These are phyloP conservation scores for Barnardius zonarius DNA, from an alignment of 2,113 vertebrate species.

Conservation along the genomic window DNA sequence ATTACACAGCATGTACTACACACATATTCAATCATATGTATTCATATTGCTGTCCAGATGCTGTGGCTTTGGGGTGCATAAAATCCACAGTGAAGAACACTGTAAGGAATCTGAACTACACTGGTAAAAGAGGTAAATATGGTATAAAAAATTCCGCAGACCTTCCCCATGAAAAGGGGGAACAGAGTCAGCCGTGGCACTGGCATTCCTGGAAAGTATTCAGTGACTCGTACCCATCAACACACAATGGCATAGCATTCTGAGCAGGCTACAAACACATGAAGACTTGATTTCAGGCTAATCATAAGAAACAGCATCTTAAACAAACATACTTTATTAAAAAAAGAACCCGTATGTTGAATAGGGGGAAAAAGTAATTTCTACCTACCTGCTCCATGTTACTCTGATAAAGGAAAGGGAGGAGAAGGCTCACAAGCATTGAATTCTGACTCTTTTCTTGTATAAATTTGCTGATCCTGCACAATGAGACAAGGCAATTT, in stretches of 20 bases:
- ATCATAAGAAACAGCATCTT: background rate
- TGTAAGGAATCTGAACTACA: background rate
- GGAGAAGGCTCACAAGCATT: conserved; percentile 84
- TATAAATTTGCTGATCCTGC: conserved; percentile 91
- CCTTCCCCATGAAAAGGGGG: background rate
- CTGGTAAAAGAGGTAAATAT: background rate
- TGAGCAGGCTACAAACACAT: background rate
- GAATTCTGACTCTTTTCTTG: conserved; percentile 89
- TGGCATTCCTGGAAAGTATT: background rate
- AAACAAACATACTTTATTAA: background rate
- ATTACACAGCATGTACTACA: background rate
- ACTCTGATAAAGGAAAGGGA: conserved; percentile 87
- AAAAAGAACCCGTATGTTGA: background rate
- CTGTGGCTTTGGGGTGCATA: background rate
- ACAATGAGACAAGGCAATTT: background rate
- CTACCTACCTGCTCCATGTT: conserved; percentile 79
- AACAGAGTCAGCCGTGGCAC: background rate
- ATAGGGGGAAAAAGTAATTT: background rate
- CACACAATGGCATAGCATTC: fast-evolving
- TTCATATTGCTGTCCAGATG: background rate
- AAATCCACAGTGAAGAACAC: background rate
- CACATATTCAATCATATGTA: background rate
- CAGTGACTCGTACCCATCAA: background rate
- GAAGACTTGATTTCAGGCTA: background rate
- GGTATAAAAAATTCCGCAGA: background rate